Conservation (phyloP, 2,797 vertebrate species). For the Pipistrellus pipistrellus region DNA sequence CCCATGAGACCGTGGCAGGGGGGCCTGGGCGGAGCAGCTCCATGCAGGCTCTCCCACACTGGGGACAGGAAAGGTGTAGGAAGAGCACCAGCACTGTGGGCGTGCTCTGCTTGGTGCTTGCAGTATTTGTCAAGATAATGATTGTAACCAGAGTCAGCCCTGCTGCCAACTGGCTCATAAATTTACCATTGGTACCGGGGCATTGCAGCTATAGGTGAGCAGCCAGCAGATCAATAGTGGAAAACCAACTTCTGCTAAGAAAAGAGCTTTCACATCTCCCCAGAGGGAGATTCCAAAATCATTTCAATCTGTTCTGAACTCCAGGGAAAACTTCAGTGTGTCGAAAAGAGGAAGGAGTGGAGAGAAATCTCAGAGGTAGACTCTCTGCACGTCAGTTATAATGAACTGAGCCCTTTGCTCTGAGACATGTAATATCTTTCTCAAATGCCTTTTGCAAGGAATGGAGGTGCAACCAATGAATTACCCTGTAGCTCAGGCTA, state of each 20-base stretch:
- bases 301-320: conserved; percentile 66
- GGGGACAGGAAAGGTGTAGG: neutral
- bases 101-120: neutral
- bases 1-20: neutral
- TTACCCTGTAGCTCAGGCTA: conserved; percentile 50
- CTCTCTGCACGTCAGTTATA: conserved; percentile 38
- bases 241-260: conserved; percentile 61
- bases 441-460: conserved; percentile 50
- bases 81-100: fast-evolving
- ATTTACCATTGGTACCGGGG: fast-evolving
- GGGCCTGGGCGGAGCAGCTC: neutral
- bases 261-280: neutral
- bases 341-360: neutral
- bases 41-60: neutral
- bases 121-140: conserved; percentile 62
- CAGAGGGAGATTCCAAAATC: neutral
- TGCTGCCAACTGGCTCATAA: neutral
- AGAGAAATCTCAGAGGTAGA: neutral
- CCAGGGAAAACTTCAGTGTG: neutral
- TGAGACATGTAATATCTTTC: conserved; percentile 51
- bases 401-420: conserved; percentile 49
- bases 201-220: neutral
- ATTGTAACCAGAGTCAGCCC: neutral
- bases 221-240: neutral
- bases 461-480: conserved; percentile 55